Evolutionary conservation across 2,797 vertebrate species (phyloP).

Genomic region (Esox masquinongy): DNA sequence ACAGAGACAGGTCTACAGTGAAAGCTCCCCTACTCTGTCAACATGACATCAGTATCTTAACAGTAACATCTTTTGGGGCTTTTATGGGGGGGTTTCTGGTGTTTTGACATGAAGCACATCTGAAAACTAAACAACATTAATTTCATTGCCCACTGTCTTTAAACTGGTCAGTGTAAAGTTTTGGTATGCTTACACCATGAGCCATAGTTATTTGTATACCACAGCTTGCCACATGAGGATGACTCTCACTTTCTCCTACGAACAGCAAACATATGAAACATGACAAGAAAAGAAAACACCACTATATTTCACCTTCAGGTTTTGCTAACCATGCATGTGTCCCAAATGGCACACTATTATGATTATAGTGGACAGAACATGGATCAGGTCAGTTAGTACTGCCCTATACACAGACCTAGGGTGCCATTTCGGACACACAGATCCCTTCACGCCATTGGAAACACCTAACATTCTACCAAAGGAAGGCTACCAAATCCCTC

Average conservation of each 20-base stretch:
- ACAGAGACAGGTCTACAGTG: neutral
- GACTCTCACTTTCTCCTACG: neutral
- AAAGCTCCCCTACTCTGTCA: neutral
- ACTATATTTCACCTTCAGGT: neutral
- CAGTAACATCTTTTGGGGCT: neutral
- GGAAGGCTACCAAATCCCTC: too few species aligned
- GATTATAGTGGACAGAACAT: neutral
- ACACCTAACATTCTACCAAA: neutral
- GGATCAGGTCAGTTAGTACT: neutral
- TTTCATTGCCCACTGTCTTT: neutral
- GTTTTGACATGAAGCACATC: neutral
- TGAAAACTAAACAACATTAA: neutral
- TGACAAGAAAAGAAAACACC: neutral
- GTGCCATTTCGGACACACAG: neutral
- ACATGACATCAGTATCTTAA: neutral
- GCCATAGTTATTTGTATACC: neutral
- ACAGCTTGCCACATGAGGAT: neutral
- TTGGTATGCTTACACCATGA: neutral
- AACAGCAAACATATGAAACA: neutral
- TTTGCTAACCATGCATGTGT: neutral
- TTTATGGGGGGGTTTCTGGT: slow-evolving; percentile 11
- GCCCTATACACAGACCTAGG: too few species aligned
- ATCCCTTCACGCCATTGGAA: neutral
- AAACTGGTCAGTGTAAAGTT: neutral
- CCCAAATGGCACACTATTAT: neutral